These are phyloP conservation scores for Schrankia costaestrigalis DNA, from an alignment of 2,888 invertebrate species.

Conservation along the genomic window DNA sequence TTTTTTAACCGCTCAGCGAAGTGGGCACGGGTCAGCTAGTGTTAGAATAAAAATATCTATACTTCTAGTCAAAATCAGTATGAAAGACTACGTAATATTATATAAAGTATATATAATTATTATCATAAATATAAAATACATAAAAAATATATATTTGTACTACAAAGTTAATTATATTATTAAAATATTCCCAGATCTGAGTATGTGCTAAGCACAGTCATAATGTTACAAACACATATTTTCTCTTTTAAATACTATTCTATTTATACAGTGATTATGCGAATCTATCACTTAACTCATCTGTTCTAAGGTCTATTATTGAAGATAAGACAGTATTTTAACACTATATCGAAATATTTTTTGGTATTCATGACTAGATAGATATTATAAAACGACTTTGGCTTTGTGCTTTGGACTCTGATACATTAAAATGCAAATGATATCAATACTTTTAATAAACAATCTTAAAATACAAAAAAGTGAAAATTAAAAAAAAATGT, in stretches of 20 bases:
- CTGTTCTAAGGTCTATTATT: no score
- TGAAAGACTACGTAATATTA: conserved; percentile 14
- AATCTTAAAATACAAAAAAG: background rate
- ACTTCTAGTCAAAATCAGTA: conserved; percentile 33
- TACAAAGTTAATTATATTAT: background rate
- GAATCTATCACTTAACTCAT: no score
- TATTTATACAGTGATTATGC: no score
- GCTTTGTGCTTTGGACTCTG: conserved; percentile 22
- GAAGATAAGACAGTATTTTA: conserved; percentile 27
- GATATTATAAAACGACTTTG: conserved; percentile 9
- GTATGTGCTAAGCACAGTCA: no score
- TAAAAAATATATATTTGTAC: background rate
- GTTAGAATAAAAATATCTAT: conserved; percentile 2
- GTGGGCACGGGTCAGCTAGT: background rate
- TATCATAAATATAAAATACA: background rate
- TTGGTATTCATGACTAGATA: conserved; percentile 1
- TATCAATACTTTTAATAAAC: conserved; percentile 6
- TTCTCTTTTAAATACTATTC: no score
- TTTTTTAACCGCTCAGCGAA: no score
- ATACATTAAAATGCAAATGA: conserved; percentile 16
- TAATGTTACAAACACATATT: no score
- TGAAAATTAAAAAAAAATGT: background rate
- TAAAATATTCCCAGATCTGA: no score
- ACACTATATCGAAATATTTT: conserved; percentile 3
- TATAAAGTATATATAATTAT: background rate